Percentiles rank a stretch among this genome's conserved stretches.
phyloP scores from a whole-genome alignment of 2,797 vertebrate species.

The Microctenopoma lineatum region DNA sequence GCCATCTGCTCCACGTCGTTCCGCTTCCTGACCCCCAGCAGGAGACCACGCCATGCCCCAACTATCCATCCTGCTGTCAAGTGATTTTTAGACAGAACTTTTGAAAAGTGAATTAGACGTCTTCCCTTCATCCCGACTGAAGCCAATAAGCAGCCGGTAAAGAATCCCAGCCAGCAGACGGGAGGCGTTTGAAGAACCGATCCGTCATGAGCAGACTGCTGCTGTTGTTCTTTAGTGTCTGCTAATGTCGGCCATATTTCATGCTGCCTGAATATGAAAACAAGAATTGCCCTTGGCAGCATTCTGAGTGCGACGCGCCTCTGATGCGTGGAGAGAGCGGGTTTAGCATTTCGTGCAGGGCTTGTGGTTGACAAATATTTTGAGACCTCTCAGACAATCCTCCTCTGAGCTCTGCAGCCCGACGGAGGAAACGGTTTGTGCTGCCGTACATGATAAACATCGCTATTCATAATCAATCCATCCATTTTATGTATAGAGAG shows the following conservation, averaged over 20 bases:
- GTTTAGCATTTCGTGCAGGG: constrained; percentile 40
- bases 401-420: constrained; percentile 9
- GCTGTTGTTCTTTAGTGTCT: constrained; percentile 46
- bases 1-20: constrained; percentile 30
- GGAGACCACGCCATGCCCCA: constrained; percentile 8
- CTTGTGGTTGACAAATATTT: constrained; percentile 35
- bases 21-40: constrained; percentile 4
- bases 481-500: no score
- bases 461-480: no score
- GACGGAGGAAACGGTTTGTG: not conserved
- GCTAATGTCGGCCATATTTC: constrained; percentile 54
- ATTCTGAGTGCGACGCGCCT: constrained; percentile 10
- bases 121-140: constrained; percentile 3
- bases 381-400: constrained; percentile 34
- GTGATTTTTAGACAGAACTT: constrained; percentile 23
- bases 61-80: constrained; percentile 32
- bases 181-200: constrained; percentile 38
- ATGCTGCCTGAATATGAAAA: constrained; percentile 61
- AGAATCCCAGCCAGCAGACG: constrained; percentile 12
- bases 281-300: constrained; percentile 37
- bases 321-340: not conserved
- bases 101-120: constrained; percentile 30
- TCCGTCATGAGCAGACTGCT: constrained; percentile 42
- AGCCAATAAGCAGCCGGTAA: constrained; percentile 20
- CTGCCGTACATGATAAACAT: no score